Conservation (phyloP, 2,113 vertebrate genomes). For the Siniperca chuatsi region DNA sequence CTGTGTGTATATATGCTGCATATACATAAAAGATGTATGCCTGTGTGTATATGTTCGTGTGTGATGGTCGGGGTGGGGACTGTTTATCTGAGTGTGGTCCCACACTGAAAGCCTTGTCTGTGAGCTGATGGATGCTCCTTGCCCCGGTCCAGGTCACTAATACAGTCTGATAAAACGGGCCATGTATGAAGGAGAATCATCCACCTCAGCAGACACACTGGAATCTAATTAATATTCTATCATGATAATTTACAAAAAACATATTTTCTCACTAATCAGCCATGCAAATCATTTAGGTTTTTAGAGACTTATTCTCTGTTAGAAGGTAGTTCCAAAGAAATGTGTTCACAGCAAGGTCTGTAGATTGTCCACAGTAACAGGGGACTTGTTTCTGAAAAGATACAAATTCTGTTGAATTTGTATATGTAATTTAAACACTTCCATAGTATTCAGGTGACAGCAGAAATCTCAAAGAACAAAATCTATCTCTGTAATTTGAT, state of each 20-base stretch:
- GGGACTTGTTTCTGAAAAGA: neutral
- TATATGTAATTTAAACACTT: neutral
- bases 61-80: constrained; percentile 34
- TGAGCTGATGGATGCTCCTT: constrained; percentile 64
- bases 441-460: neutral
- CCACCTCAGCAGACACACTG: constrained; percentile 12
- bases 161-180: constrained; percentile 20
- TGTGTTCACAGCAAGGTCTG: neutral
- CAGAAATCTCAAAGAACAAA: no score
- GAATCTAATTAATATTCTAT: neutral
- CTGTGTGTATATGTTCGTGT: constrained; percentile 44
- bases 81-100: constrained; percentile 68
- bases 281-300: neutral
- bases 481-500: neutral
- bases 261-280: neutral
- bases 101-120: constrained; percentile 64
- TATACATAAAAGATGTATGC: constrained; percentile 48
- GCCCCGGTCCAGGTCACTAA: constrained; percentile 51
- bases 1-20: constrained; percentile 28
- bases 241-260: neutral
- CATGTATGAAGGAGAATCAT: constrained; percentile 4
- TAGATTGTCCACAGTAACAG: neutral
- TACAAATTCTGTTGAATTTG: neutral
- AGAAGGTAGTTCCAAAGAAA: neutral
- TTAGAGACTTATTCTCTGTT: neutral